Base-by-base conservation (phyloP, 2,888 invertebrate species). In the Cephalotes varians region DNA sequence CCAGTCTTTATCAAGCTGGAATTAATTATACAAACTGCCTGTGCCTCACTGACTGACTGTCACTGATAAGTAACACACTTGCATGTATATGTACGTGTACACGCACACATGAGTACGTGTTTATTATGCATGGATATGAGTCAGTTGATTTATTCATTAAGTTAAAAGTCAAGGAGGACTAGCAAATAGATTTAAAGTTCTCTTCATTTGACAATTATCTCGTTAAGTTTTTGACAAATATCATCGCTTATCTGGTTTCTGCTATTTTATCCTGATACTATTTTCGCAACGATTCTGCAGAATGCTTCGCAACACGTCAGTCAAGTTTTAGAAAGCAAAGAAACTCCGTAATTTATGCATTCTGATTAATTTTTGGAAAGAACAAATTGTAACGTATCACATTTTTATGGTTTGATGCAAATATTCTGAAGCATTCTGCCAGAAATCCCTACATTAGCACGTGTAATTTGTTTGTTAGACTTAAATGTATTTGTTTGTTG, bases 131-230 rank as follows among this genome's bases (percentile, higher is more conserved):
- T 34, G 44, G 15, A 65, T 28, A 18, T 79, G 56, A 79, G 56
- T 71, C 77, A 69, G 62, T 40, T 6, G 31, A 31, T 56, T 77
- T 44, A 44, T 56, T 71, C 67, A 64, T 74, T 47, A 18, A 73
- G 47, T 60, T 40, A 44, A 28, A 73, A 60, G 18, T 56, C n/a
- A 37, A 73, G 25, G 15, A 28, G 15, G 18, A n/a, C n/a, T n/a
- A n/a, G 65, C 5, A 18, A n/a, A 18, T 4, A 47, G 21, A 62
- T 34, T 37, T 12, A 18, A 7, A 18, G 6, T 15, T 25, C 10
- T 2, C 25, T 18, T 51, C 21, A 2, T 18, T 25, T 15, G 9
- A 28, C 5, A 49, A 65, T 64, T 64, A 44, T 7, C 21, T 12
- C 4, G 5, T 73, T n/a, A n/a, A n/a, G n/a, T n/a, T n/a, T n/a